Evolutionary conservation across 2,113 vertebrate species (phyloP).

Genomic region (Colius striatus): DNA sequence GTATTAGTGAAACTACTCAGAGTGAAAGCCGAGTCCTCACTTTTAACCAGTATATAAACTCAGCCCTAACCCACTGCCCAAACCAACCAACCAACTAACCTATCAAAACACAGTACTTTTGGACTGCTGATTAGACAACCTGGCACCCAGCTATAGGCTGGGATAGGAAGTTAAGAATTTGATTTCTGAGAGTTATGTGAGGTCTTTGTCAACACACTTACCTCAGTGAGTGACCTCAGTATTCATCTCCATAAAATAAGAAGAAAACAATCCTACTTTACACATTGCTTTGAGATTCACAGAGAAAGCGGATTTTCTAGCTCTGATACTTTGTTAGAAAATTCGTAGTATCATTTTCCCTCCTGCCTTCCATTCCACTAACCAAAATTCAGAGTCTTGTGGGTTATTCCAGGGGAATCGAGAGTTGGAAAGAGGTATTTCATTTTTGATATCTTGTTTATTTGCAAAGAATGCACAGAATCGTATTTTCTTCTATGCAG

Average conservation of each 20-base stretch:
- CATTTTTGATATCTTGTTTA: constrained; percentile 3
- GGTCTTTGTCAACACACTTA: not conserved
- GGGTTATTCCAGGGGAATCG: not conserved
- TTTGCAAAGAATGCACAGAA: not conserved
- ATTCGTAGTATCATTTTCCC: not conserved
- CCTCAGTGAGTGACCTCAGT: not conserved
- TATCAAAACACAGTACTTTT: not conserved
- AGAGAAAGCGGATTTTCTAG: not conserved
- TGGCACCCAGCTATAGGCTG: not conserved
- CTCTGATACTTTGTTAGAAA: constrained; percentile 25
- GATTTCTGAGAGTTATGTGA: not conserved
- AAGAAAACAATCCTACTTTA: not conserved
- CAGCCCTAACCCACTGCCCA: too few relatives aligned
- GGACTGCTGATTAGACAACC: not conserved
- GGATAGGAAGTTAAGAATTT: not conserved
- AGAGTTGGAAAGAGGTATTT: not conserved
- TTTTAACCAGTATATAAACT: not conserved
- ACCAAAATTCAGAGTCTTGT: not conserved
- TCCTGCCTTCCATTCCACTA: not conserved
- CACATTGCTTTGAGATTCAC: not conserved
- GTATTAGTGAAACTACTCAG: not conserved
- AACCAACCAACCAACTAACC: too few relatives aligned
- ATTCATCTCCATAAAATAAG: not conserved
- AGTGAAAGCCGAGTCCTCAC: not conserved
- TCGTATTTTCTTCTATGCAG: not conserved